Base-by-base conservation (phyloP, 2,113 vertebrate species). In the Ammospiza nelsoni region DNA sequence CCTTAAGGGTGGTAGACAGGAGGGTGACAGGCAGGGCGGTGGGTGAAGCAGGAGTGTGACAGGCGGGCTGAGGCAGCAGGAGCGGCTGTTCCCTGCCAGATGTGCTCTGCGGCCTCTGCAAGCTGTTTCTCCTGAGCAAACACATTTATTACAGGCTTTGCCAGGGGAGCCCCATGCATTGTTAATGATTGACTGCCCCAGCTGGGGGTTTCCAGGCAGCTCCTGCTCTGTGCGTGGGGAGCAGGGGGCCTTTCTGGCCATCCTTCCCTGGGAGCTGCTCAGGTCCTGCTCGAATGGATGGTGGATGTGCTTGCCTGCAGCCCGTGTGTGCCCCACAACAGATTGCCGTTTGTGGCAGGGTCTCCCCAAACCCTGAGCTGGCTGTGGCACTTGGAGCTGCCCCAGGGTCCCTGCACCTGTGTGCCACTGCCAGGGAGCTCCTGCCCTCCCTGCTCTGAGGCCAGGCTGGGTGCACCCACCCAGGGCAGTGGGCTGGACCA, bases 161-260 rank as follows among this genome's bases (percentile, higher is more conserved):
- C 92, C 71, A 68, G 80, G 77, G 62, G 82, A 78, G 82, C 87
- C 89, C 76, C 76, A 33, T 3, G 73, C 51, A 2, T 8, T 58
- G 93, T 97, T 96, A 97, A 97, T 97, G 68, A 97, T 97, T 97
- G 92, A 97, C 96, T 20, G 66, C 69, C 23, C 82, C 15, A 27
- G 78, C 49, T 13, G 15, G 21, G 77, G 65, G 51, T 90, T 94
- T 87, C 82, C 82, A 87, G 84, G 88, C 85, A 39, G 61, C 87
- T 87, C 59, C 9, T 12, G 84, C 6, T 31, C 84, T 1, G 1
- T 5, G 83, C 1, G 2, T 16, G 62, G 31, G 55, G 65, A 58
- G 14, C 3, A 8, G 9, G 7, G 7, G 6, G 4, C 17, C 3
- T 1, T 31, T 63, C 55, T 71, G 4, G 1, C 43, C 27, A 0